These are phyloP conservation scores for Eufriesea mexicana DNA, from an alignment of 1,140 invertebrate species.

Conservation along the genomic window DNA sequence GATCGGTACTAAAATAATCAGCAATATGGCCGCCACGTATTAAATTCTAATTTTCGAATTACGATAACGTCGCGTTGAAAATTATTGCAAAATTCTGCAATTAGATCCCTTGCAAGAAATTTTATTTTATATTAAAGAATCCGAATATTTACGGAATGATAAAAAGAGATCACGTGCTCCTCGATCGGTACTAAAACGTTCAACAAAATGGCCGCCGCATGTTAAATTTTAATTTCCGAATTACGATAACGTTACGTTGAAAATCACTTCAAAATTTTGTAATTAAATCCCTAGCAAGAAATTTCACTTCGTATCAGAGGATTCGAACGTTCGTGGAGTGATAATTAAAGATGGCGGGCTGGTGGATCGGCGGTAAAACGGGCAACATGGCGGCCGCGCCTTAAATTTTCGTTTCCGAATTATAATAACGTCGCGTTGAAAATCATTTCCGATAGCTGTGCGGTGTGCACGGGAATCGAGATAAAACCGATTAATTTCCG, in stretches of 20 bases:
- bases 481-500: constrained; percentile 41
- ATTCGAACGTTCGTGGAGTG: too few species aligned
- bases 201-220: not conserved
- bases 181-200: not conserved
- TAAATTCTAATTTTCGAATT: not conserved
- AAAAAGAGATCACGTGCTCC: not conserved
- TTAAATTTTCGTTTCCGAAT: not conserved
- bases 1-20: not conserved
- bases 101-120: too few species aligned
- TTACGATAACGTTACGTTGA: not conserved
- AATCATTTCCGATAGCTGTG: not conserved
- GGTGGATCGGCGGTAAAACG: not conserved
- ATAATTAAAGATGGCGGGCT: too few species aligned
- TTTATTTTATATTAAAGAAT: too few species aligned
- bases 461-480: not conserved
- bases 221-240: not conserved
- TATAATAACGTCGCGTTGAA: not conserved
- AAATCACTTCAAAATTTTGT: not conserved
- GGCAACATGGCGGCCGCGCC: not conserved
- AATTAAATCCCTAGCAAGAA: too few species aligned
- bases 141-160: not conserved
- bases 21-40: not conserved
- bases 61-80: not conserved
- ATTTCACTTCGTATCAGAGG: too few species aligned
- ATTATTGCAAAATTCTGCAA: not conserved